phyloP scores from a whole-genome alignment of 2,113 vertebrate species.

The Regulus satrapa region DNA sequence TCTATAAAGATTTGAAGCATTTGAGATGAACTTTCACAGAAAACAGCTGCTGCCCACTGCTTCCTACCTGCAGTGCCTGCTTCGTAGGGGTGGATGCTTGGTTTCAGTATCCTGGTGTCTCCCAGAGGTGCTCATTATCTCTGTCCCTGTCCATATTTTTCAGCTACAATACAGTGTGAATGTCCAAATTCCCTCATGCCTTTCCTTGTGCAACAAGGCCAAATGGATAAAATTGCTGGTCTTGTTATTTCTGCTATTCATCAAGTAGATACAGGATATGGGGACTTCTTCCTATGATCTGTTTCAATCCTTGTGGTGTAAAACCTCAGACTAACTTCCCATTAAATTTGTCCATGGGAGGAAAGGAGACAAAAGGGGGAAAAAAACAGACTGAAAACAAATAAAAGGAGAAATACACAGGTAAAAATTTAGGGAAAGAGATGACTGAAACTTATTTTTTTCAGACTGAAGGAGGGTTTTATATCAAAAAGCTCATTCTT shows the following conservation, averaged over 20 bases:
- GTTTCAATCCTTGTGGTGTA: neutral
- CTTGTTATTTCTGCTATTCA: neutral
- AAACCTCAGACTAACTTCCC: neutral
- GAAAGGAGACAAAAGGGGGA: neutral
- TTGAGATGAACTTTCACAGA: neutral
- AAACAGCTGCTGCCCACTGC: neutral
- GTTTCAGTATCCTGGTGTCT: neutral
- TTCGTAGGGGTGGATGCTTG: neutral
- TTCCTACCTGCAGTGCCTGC: neutral
- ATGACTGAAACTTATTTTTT: neutral
- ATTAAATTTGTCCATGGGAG: neutral
- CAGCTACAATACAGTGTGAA: rapidly evolving
- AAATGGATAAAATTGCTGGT: neutral
- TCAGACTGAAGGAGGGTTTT: neutral
- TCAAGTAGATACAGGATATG: neutral
- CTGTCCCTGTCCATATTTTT: neutral
- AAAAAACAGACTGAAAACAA: neutral
- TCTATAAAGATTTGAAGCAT: neutral
- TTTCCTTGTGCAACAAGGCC: neutral
- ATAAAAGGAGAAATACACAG: neutral
- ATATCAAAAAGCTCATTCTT: neutral
- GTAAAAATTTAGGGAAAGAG: neutral
- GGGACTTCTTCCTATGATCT: neutral
- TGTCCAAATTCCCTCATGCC: neutral
- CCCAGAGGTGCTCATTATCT: neutral